Evolutionary conservation across 92 coral and sea anemone species (phyloP).

Genomic region (Heliopora coerulea): DNA sequence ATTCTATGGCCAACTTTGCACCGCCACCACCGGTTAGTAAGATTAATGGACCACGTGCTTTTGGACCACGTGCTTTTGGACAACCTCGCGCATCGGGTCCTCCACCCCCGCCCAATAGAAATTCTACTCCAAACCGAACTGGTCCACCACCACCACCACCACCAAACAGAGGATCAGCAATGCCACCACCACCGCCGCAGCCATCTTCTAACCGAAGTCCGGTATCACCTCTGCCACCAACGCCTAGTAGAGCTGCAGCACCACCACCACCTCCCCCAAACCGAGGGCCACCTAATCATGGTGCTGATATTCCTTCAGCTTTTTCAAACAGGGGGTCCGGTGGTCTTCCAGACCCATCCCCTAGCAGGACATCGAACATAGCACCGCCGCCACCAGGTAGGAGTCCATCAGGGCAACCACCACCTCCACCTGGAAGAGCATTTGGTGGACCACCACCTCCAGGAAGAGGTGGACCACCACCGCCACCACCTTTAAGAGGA

Average conservation of each 20-base stretch:
- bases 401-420: slow-evolving; percentile 59
- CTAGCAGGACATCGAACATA: slow-evolving; percentile 57
- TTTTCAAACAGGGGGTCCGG: slow-evolving; percentile 50
- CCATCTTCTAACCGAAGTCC: slow-evolving; percentile 52
- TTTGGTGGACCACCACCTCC: slow-evolving; percentile 60
- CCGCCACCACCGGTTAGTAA: slow-evolving; percentile 59
- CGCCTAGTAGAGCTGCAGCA: slow-evolving; percentile 69
- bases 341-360: slow-evolving; percentile 64
- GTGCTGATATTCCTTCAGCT: slow-evolving; percentile 4
- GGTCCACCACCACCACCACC: slow-evolving; percentile 73
- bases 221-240: slow-evolving; percentile 36
- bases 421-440: slow-evolving; percentile 37
- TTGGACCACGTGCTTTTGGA: slow-evolving; percentile 8
- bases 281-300: slow-evolving; percentile 54
- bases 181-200: slow-evolving; percentile 74
- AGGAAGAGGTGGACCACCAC: slow-evolving; percentile 58
- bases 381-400: slow-evolving; percentile 80
- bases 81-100: slow-evolving; percentile 19
- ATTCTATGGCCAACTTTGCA: slow-evolving; percentile 37
- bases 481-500: slow-evolving; percentile 56
- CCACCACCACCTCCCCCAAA: slow-evolving; percentile 89
- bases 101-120: neutral
- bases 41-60: slow-evolving; percentile 44
- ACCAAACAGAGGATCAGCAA: slow-evolving; percentile 66
- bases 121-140: neutral